Evolutionary conservation across 64 coral and sea anemone species (phyloP).

Genomic region (Stylophora pistillata): DNA sequence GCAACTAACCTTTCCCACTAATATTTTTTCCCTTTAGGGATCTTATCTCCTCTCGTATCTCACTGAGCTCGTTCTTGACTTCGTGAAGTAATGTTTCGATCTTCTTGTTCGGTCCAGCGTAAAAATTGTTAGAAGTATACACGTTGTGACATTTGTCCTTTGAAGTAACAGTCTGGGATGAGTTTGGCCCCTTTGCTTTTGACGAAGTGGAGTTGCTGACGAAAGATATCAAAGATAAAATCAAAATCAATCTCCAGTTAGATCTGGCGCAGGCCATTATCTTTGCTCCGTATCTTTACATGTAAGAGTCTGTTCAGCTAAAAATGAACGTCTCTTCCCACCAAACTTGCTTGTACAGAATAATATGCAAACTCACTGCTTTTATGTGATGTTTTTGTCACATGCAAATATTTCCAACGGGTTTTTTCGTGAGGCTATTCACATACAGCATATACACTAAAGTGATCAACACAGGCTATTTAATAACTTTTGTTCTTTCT

Average conservation of each 20-base stretch:
- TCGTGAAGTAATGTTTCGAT: background rate
- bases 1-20: no score
- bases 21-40: background rate
- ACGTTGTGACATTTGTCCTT: background rate
- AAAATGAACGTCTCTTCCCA: no score
- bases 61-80: background rate
- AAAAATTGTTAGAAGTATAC: slow-evolving; percentile 17
- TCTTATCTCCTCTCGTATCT: background rate
- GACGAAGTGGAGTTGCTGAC: background rate
- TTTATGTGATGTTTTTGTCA: no score
- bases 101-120: slow-evolving; percentile 25
- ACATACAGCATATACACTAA: no score
- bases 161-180: background rate
- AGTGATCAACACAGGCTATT: no score
- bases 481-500: no score
- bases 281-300: no score
- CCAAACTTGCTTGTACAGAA: no score
- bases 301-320: no score
- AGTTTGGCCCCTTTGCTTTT: background rate
- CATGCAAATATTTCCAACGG: no score
- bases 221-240: background rate
- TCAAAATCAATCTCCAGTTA: background rate
- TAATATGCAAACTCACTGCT: no score
- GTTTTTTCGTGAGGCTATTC: no score
- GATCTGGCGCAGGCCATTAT: background rate